phyloP scores from a whole-genome alignment of 1,140 invertebrate species.

The Anastatus disparis region DNA sequence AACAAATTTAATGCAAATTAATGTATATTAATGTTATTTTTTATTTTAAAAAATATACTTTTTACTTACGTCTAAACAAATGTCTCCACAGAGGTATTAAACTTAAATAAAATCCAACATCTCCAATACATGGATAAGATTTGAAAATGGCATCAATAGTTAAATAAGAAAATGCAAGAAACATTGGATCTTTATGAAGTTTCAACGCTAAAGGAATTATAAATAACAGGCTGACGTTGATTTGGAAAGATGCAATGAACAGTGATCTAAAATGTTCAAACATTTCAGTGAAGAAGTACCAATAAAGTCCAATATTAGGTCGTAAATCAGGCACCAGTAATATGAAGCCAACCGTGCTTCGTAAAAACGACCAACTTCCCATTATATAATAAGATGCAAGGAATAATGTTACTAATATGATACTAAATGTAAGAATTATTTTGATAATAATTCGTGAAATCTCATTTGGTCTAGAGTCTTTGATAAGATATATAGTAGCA shows the following conservation, averaged over 20 bases:
- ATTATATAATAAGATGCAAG: constrained; percentile 56
- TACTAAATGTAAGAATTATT: constrained; percentile 56
- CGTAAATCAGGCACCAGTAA: constrained; percentile 88
- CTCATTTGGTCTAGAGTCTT: constrained; percentile 47
- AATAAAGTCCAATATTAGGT: constrained; percentile 97
- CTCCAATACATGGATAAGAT: constrained; percentile 95
- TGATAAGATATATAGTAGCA: constrained; percentile 70
- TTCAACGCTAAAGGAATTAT: constrained; percentile 87
- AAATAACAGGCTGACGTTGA: constrained; percentile 92
- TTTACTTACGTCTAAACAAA: constrained; percentile 84
- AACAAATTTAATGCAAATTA: constrained; percentile 16
- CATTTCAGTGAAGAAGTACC: constrained; percentile 99
- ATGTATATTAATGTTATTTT: not conserved
- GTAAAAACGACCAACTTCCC: constrained; percentile 60
- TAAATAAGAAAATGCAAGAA: constrained; percentile 86
- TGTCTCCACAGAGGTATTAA: constrained; percentile 92
- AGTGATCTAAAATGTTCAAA: constrained; percentile 97
- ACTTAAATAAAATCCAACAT: constrained; percentile 92
- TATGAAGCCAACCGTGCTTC: constrained; percentile 60
- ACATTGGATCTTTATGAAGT: constrained; percentile 86
- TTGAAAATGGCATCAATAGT: constrained; percentile 92
- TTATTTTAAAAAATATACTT: not conserved
- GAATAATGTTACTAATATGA: constrained; percentile 52
- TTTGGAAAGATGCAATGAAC: constrained; percentile 96
- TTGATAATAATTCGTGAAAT: constrained; percentile 43